Base-by-base conservation (phyloP, 2,113 vertebrate species). In the Sciurus niger region DNA sequence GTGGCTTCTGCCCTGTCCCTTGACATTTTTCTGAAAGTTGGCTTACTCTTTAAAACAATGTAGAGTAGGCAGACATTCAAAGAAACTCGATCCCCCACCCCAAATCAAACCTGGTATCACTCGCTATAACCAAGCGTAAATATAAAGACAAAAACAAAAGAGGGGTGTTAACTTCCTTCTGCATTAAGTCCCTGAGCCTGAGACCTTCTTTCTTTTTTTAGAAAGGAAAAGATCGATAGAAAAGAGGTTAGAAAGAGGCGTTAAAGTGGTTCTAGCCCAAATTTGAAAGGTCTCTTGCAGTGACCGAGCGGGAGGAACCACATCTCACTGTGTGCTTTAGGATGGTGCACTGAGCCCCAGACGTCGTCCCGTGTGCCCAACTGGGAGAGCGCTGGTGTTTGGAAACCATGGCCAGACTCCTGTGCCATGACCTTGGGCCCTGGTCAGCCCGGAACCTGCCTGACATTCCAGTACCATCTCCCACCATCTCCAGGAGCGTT, bases 171-270 rank as follows among this genome's bases (percentile, higher is more conserved):
- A 78, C 65, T 86, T 84, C 65, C 14, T 43, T 4, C 63, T 87
- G 40, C 10, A 63, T 22, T 30, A n/a, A 70, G 34, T 63, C 37
- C 40, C 16, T 30, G 37, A 17, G 11, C 51, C 48, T 72, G 32
- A 82, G 77, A 53, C 25, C 37, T 88, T 84, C 48, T 51, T 77
- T 67, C n/a, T 86, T 32, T 83, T 76, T 72, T 13, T 53, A 84
- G 68, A 80, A 89, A 90, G 65, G 22, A 53, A 89, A 55, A 55
- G n/a, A 89, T 74, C n/a, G n/a, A n/a, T n/a, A n/a, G n/a, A n/a
- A n/a, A n/a, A n/a, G 76, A 79, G 14, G 17, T 65, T 83, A 37
- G 46, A 48, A 7, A 78, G 37, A 53, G 34, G 4, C 17, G 1
- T 28, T 78, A 43, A 76, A 82, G 60, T 30, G 32, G 67, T 40